Evolutionary conservation across 2,113 vertebrate species (phyloP).

Genomic region (Eulemur rufifrons): DNA sequence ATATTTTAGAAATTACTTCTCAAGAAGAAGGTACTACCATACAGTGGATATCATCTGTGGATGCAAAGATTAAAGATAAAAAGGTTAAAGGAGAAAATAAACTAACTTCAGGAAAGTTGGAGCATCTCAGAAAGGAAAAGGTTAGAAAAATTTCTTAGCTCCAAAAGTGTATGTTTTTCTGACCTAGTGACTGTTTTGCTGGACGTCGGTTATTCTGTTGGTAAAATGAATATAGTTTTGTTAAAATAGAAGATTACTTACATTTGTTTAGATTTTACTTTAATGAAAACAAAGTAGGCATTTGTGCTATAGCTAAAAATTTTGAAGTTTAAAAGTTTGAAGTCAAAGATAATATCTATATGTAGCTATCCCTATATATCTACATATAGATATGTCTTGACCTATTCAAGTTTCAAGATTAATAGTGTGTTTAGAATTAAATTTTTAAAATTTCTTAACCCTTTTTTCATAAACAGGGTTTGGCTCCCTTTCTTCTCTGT

Average conservation of each 20-base stretch:
- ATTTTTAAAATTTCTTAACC: neutral
- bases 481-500: neutral
- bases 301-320: neutral
- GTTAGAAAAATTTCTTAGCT: slow-evolving; percentile 75
- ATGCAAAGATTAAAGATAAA: slow-evolving; percentile 82
- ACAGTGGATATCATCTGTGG: slow-evolving; percentile 91
- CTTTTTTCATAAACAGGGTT: slow-evolving; percentile 4
- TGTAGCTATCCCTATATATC: neutral
- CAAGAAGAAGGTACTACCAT: slow-evolving; percentile 81
- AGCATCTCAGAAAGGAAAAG: slow-evolving; percentile 92
- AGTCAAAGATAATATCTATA: neutral
- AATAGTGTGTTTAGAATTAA: neutral
- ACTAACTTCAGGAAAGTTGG: slow-evolving; percentile 87
- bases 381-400: neutral
- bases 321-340: neutral
- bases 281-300: neutral
- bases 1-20: slow-evolving; percentile 60
- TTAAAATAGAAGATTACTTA: slow-evolving; percentile 14
- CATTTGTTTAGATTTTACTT: slow-evolving; percentile 21
- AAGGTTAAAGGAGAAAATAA: slow-evolving; percentile 83
- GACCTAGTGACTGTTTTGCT: neutral
- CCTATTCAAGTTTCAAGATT: slow-evolving; percentile 22
- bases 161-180: neutral
- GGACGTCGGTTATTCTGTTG: neutral
- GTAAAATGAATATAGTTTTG: slow-evolving; percentile 32